Evolutionary conservation across 2,113 vertebrate genomes (phyloP).

Genomic region (Sigmodon hispidus): DNA sequence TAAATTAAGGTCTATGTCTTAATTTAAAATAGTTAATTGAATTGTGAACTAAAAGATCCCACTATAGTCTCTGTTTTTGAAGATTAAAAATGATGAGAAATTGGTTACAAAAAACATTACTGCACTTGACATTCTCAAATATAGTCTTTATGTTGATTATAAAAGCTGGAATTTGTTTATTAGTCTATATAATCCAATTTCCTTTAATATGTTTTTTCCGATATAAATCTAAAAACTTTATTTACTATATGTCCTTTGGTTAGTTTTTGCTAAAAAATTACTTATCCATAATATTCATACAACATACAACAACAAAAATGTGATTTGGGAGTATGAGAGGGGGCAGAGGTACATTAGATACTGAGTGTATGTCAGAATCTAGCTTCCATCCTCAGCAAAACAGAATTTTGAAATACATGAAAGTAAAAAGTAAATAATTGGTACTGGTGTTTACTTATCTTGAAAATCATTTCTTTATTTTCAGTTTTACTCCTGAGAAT

Average conservation of each 20-base stretch:
- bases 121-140: neutral
- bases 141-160: neutral
- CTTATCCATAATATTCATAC: neutral
- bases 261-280: neutral
- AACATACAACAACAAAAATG: neutral
- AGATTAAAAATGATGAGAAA: neutral
- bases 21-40: constrained; percentile 54
- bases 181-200: neutral
- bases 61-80: neutral
- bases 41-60: neutral
- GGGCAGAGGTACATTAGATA: too few relatives aligned
- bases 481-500: neutral
- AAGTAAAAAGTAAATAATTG: neutral
- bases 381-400: neutral
- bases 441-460: neutral
- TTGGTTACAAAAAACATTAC: neutral
- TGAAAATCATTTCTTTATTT: neutral
- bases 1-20: constrained; percentile 45
- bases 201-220: neutral
- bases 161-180: neutral
- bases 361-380: neutral
- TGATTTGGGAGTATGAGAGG: neutral
- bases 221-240: neutral
- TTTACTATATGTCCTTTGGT: neutral
- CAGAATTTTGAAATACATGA: neutral